These are phyloP conservation scores for Zonotrichia leucophrys DNA, from an alignment of 2,113 vertebrate genomes.

Conservation along the genomic window DNA sequence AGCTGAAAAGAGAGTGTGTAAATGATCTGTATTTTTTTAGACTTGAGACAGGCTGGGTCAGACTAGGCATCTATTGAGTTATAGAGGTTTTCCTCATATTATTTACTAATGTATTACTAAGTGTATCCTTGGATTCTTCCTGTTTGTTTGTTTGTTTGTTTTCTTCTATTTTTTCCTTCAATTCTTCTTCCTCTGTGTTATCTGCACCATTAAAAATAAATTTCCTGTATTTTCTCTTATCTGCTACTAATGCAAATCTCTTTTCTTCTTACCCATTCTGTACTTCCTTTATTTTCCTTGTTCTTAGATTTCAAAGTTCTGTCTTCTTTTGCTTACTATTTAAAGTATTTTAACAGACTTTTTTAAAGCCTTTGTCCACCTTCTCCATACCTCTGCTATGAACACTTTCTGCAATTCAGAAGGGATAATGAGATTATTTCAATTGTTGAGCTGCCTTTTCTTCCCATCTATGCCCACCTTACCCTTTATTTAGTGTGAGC, in stretches of 20 bases:
- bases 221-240: not conserved
- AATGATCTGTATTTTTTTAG: not conserved
- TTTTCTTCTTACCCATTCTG: not conserved
- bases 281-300: not conserved
- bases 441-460: not conserved
- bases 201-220: not conserved
- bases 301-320: not conserved
- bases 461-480: not conserved
- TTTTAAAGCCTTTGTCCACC: not conserved
- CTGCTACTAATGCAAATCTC: not conserved
- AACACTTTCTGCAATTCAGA: not conserved
- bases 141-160: not conserved
- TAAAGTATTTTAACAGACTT: not conserved
- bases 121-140: not conserved
- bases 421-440: not conserved
- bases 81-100: not conserved
- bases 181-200: not conserved
- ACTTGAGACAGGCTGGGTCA: not conserved
- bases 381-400: not conserved
- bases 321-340: not conserved
- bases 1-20: not conserved
- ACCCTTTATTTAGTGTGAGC: constrained; percentile 2
- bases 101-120: not conserved
- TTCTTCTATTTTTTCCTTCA: not conserved
- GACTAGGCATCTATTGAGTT: not conserved